phyloP scores from a whole-genome alignment of 2,888 invertebrate genomes.

The Brassicogethes aeneus region DNA sequence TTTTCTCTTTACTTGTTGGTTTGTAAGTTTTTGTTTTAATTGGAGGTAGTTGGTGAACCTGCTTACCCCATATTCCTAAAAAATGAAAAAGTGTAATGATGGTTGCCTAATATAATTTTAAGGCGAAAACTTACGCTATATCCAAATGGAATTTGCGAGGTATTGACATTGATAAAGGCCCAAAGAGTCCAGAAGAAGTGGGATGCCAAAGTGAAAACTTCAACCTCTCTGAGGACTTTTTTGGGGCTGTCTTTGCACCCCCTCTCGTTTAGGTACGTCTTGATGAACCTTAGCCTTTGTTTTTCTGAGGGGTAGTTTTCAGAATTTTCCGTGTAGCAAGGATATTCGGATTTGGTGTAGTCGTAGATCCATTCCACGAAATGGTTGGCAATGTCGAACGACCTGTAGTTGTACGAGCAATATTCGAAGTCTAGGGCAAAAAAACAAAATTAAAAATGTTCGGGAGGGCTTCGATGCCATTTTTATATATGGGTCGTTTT shows the following conservation, averaged over 20 bases:
- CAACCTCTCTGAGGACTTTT: conserved; percentile 55
- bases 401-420: conserved; percentile 89
- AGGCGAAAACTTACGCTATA: conserved; percentile 67
- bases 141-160: conserved; percentile 85
- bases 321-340: conserved; percentile 62
- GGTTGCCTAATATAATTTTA: no score
- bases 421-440: conserved; percentile 72
- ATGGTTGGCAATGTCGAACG: conserved; percentile 91
- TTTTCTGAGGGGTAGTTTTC: conserved; percentile 66
- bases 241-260: conserved; percentile 32
- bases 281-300: conserved; percentile 55
- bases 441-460: background rate
- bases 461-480: no score
- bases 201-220: conserved; percentile 75
- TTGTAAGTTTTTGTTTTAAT: conserved; percentile 27
- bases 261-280: conserved; percentile 48
- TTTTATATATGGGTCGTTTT: no score
- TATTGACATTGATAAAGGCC: conserved; percentile 81
- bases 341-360: conserved; percentile 68
- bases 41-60: conserved; percentile 29
- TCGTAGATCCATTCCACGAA: conserved; percentile 90
- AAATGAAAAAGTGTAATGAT: conserved; percentile 4
- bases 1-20: conserved; percentile 29
- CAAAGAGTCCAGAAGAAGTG: conserved; percentile 94
- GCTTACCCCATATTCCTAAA: conserved; percentile 30